phyloP scores from a whole-genome alignment of 1,140 invertebrate genomes.

The Tetramorium simillimum region DNA sequence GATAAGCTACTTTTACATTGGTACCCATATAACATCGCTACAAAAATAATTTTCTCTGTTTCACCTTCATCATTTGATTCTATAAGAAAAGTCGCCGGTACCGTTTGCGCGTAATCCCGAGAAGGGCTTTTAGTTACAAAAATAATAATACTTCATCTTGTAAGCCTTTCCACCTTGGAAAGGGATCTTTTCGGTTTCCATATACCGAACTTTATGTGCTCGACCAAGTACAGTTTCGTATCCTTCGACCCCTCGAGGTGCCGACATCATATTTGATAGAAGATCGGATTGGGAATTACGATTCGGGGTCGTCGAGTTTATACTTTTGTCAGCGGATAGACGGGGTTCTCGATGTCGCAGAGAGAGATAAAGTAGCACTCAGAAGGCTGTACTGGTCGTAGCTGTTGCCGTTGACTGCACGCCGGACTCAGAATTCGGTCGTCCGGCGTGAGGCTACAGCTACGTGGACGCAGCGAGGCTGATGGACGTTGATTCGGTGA shows the following conservation, averaged over 20 bases:
- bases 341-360: not conserved
- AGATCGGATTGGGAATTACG: not conserved
- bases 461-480: constrained; percentile 92
- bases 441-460: constrained; percentile 88
- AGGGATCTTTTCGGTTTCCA: not conserved
- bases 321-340: not conserved
- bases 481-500: constrained; percentile 91
- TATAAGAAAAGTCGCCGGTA: constrained; percentile 13
- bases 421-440: constrained; percentile 76
- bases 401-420: constrained; percentile 78
- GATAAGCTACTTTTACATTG: constrained; percentile 20
- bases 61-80: constrained; percentile 28
- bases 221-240: not conserved
- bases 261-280: not conserved
- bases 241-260: not conserved
- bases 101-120: not conserved
- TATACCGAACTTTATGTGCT: not conserved
- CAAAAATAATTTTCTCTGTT: constrained; percentile 52
- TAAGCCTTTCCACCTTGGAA: constrained; percentile 20
- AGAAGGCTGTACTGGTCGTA: constrained; percentile 71
- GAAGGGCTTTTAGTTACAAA: constrained; percentile 38
- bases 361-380: not conserved
- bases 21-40: constrained; percentile 46
- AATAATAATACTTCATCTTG: constrained; percentile 44
- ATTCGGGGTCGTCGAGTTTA: not conserved